Percentiles rank a stretch among this genome's conserved stretches.
These are phyloP conservation scores for Anguilla anguilla DNA, from an alignment of 2,797 vertebrate genomes.

Conservation along the genomic window DNA sequence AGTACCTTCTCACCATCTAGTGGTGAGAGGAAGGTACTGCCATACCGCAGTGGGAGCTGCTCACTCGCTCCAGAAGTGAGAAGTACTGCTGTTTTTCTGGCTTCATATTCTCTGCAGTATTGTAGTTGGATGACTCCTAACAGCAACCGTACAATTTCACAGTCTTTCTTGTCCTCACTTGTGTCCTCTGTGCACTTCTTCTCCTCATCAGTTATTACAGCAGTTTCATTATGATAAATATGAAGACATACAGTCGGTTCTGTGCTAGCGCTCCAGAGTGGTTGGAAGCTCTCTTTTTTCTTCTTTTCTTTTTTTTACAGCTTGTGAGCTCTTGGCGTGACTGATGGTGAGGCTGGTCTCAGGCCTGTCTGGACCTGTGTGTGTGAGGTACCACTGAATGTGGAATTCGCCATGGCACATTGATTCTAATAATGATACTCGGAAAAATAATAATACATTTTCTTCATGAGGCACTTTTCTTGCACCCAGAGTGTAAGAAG, in stretches of 20 bases:
- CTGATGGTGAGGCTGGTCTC: background rate
- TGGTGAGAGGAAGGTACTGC: background rate
- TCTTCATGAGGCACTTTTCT: background rate
- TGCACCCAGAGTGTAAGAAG: background rate
- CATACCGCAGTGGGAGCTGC: background rate
- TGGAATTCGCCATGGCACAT: conserved; percentile 29
- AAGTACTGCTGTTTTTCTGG: background rate
- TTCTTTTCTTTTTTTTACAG: background rate
- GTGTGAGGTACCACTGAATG: conserved; percentile 31
- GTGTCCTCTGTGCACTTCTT: background rate
- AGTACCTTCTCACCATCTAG: background rate
- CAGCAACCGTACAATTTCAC: background rate
- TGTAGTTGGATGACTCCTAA: background rate
- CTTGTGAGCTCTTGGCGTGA: background rate
- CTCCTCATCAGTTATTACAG: background rate
- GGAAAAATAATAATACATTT: background rate
- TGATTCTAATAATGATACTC: background rate
- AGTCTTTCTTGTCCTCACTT: background rate
- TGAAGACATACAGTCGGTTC: background rate
- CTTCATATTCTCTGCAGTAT: background rate
- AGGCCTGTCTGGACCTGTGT: conserved; percentile 43
- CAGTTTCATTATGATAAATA: background rate
- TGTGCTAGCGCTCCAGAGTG: background rate
- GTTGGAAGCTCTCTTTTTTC: background rate
- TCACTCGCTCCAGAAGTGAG: background rate